Evolutionary conservation across 2,113 vertebrate genomes (phyloP).

Genomic region (Rallus limicola): DNA sequence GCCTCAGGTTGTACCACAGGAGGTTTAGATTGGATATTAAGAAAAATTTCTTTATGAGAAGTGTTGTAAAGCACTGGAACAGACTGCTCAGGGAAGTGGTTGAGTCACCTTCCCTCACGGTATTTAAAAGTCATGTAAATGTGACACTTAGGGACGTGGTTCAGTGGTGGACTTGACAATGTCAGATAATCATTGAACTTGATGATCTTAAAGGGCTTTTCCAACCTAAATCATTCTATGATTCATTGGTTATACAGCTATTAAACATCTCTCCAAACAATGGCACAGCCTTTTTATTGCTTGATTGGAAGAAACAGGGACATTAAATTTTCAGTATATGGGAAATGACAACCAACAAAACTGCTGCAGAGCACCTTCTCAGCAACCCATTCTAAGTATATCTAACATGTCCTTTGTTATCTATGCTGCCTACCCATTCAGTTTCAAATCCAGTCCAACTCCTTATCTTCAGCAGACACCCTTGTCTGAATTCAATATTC

Average conservation of each 20-base stretch:
- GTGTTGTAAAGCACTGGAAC: too few species aligned
- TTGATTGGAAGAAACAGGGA: background rate
- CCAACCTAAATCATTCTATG: too few species aligned
- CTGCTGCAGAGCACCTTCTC: background rate
- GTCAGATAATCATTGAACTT: too few species aligned
- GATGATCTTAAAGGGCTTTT: too few species aligned
- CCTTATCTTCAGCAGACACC: background rate
- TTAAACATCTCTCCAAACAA: background rate
- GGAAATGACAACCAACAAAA: background rate
- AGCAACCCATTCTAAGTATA: background rate
- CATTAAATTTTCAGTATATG: background rate
- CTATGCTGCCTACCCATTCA: background rate
- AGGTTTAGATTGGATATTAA: too few species aligned
- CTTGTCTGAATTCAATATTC: background rate
- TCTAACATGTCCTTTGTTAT: background rate
- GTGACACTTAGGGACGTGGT: too few species aligned
- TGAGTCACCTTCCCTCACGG: too few species aligned
- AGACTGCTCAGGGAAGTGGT: too few species aligned
- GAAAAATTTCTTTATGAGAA: too few species aligned
- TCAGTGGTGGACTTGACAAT: too few species aligned
- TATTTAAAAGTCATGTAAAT: too few species aligned
- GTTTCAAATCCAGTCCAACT: background rate
- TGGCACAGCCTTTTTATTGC: rapidly evolving
- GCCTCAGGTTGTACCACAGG: too few species aligned
- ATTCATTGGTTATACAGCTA: background rate